Evolutionary conservation across 1,140 invertebrate genomes (phyloP).

Genomic region (Sycobia sp.): DNA sequence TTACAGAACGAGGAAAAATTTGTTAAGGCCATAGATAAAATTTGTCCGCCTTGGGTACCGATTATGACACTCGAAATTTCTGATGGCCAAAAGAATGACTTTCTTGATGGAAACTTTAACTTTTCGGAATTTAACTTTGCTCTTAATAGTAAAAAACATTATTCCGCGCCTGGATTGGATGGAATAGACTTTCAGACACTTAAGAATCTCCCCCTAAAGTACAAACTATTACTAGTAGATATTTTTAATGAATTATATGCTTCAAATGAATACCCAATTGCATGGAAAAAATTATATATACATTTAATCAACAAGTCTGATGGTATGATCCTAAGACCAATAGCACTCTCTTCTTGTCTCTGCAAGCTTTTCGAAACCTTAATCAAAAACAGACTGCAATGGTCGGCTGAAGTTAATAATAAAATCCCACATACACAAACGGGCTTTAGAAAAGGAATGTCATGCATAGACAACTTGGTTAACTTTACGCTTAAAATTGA

Average conservation of each 20-base stretch:
- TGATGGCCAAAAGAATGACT: not conserved
- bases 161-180: not conserved
- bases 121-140: not conserved
- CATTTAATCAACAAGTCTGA: slow-evolving; percentile 30
- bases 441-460: no score
- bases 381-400: slow-evolving; percentile 1
- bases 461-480: no score
- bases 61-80: not conserved
- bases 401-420: not conserved
- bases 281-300: slow-evolving; percentile 25
- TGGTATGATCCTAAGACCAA: slow-evolving; percentile 24
- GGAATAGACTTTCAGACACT: not conserved
- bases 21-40: not conserved
- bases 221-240: slow-evolving; percentile 10
- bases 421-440: not conserved
- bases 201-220: slow-evolving; percentile 3
- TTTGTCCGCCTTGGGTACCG: not conserved
- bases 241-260: slow-evolving; percentile 29
- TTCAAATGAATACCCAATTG: slow-evolving; percentile 6
- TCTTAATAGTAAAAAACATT: not conserved
- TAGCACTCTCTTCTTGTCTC: slow-evolving; percentile 31
- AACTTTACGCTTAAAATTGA: no score
- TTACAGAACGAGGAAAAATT: not conserved
- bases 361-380: slow-evolving; percentile 29
- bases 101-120: not conserved